phyloP scores from a whole-genome alignment of 2,888 invertebrate species.

The Melanargia galathea region DNA sequence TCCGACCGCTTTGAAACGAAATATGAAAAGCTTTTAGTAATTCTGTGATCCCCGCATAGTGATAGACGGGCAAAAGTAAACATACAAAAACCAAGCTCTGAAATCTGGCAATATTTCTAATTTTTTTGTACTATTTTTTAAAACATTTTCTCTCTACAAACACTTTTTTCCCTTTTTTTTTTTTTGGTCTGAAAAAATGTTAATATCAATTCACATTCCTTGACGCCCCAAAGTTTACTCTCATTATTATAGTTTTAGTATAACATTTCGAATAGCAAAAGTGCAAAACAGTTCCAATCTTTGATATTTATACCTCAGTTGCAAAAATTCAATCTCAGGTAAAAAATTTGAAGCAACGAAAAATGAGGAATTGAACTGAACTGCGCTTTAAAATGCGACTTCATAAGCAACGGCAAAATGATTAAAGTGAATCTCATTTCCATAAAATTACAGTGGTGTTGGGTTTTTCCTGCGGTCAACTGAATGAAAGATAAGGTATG shows the following conservation, averaged over 20 bases:
- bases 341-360: slow-evolving; percentile 27
- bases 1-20: not conserved
- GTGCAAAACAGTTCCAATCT: slow-evolving; percentile 6
- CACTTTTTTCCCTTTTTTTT: not conserved
- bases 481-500: not conserved
- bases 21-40: not conserved
- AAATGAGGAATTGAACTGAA: slow-evolving; percentile 19
- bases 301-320: slow-evolving; percentile 20
- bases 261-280: slow-evolving; percentile 10
- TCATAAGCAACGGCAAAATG: slow-evolving; percentile 33
- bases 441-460: slow-evolving; percentile 33
- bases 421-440: slow-evolving; percentile 38
- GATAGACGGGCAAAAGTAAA: not conserved
- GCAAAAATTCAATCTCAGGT: slow-evolving; percentile 26
- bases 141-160: not conserved
- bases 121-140: not conserved
- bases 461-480: slow-evolving; percentile 20
- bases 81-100: not conserved
- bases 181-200: not conserved
- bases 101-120: not conserved
- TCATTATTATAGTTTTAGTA: no score
- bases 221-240: not conserved
- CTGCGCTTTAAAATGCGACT: slow-evolving; percentile 31
- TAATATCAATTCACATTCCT: not conserved
- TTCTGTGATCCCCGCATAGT: not conserved